Percentiles rank a stretch among this genome's conserved stretches.
Conservation (phyloP, 1,140 invertebrate species). For the Scaptomyza montana region DNA sequence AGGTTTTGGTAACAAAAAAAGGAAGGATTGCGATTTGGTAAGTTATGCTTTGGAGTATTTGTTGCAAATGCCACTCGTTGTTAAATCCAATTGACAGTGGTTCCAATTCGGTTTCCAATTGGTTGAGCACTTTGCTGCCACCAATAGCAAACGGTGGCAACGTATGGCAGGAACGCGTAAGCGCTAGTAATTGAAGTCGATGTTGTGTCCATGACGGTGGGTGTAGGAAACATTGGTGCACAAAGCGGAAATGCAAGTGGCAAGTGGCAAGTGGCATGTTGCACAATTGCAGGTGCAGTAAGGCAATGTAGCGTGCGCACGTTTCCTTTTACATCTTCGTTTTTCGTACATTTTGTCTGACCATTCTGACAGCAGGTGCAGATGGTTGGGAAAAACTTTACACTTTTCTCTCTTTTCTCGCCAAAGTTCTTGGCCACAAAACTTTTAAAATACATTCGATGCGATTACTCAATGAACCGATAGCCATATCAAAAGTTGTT, state of each 20-base stretch:
- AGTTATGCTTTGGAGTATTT: conserved; percentile 19
- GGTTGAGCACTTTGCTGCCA: conserved; percentile 32
- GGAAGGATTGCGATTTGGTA: not conserved
- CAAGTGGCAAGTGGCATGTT: conserved; percentile 2
- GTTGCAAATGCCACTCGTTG: conserved; percentile 61
- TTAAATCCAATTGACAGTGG: conserved; percentile 74
- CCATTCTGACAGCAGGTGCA: conserved; percentile 13
- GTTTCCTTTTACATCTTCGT: not conserved
- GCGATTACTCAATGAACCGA: no score
- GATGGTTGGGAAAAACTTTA: not conserved
- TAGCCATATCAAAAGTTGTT: no score
- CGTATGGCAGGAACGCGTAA: conserved; percentile 21
- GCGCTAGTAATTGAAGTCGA: not conserved
- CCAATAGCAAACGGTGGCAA: not conserved
- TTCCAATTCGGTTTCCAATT: conserved; percentile 35
- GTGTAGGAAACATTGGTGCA: not conserved
- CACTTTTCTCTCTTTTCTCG: no score
- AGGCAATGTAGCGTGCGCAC: conserved; percentile 23
- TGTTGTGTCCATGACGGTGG: not conserved
- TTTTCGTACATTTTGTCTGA: conserved; percentile 34
- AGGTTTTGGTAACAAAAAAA: not conserved
- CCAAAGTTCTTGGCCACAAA: no score
- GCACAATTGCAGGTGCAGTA: conserved; percentile 17
- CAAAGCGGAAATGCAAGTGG: not conserved
- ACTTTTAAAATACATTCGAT: no score